phyloP scores from a whole-genome alignment of 2,113 vertebrate genomes.

The Mixornis gularis region DNA sequence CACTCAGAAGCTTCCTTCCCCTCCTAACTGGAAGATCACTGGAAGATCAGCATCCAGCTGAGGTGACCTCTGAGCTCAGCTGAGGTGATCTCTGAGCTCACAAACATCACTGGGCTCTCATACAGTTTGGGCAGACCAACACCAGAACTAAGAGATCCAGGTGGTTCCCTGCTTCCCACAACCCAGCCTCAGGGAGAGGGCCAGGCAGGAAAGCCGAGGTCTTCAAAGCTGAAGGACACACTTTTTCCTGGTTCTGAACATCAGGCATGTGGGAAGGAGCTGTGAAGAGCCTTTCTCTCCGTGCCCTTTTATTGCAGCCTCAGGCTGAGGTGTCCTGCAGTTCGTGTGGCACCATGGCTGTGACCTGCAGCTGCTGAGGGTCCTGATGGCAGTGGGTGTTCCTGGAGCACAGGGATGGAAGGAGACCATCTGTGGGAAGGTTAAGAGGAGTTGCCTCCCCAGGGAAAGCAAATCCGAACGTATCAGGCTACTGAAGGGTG shows the following conservation, averaged over 20 bases:
- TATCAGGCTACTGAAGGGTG: neutral
- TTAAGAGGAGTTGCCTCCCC: neutral
- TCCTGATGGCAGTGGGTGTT: neutral
- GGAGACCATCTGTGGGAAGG: neutral
- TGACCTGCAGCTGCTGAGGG: neutral
- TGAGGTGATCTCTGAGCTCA: neutral
- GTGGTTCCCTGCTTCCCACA: rapidly evolving
- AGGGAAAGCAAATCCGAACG: neutral
- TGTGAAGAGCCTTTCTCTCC: neutral
- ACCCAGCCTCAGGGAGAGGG: neutral
- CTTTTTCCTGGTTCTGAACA: neutral
- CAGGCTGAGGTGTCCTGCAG: neutral
- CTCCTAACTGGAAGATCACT: neutral
- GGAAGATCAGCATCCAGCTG: neutral
- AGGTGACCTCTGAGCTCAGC: neutral
- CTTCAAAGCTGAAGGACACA: neutral
- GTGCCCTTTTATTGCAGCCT: neutral
- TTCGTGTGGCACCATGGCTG: rapidly evolving
- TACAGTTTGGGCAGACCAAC: neutral
- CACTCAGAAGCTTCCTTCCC: neutral
- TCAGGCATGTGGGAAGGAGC: neutral
- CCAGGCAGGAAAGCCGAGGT: neutral
- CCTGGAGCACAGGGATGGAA: neutral
- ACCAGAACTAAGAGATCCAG: neutral
- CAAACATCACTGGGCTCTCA: neutral